These are phyloP conservation scores for Craseonycteris thonglongyai DNA, from an alignment of 2,113 vertebrate species.

Conservation along the genomic window DNA sequence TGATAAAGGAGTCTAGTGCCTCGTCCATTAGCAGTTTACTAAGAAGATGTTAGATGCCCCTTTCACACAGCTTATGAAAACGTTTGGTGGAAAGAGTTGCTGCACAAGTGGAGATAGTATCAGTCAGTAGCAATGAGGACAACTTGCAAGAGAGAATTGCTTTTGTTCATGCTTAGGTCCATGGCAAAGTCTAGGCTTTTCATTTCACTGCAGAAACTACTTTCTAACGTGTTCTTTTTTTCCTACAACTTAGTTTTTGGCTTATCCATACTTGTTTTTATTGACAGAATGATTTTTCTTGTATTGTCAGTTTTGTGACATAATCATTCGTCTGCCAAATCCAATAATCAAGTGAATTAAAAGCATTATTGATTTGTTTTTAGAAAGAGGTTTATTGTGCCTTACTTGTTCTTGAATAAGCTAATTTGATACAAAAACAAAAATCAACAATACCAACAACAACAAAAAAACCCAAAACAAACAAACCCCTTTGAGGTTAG, in stretches of 20 bases:
- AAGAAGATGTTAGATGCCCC: not conserved
- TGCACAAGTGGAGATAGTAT: not conserved
- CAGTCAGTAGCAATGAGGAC: not conserved
- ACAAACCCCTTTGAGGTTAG: not conserved
- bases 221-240: not conserved
- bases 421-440: conserved; percentile 10
- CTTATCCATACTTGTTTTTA: conserved; percentile 36
- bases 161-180: not conserved
- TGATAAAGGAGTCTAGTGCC: not conserved
- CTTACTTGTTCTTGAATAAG: conserved; percentile 10
- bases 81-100: not conserved
- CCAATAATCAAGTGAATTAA: conserved; percentile 27
- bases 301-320: conserved; percentile 9
- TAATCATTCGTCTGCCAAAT: conserved; percentile 45
- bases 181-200: not conserved
- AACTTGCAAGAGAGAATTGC: conserved; percentile 7
- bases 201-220: not conserved
- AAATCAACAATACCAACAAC: no score
- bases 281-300: not conserved
- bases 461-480: no score
- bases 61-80: not conserved
- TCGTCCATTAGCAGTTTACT: not conserved
- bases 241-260: not conserved
- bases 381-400: conserved; percentile 3
- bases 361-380: conserved; percentile 45